These are phyloP conservation scores for Aphis craccivora DNA, from an alignment of 1,140 invertebrate species.

Conservation along the genomic window DNA sequence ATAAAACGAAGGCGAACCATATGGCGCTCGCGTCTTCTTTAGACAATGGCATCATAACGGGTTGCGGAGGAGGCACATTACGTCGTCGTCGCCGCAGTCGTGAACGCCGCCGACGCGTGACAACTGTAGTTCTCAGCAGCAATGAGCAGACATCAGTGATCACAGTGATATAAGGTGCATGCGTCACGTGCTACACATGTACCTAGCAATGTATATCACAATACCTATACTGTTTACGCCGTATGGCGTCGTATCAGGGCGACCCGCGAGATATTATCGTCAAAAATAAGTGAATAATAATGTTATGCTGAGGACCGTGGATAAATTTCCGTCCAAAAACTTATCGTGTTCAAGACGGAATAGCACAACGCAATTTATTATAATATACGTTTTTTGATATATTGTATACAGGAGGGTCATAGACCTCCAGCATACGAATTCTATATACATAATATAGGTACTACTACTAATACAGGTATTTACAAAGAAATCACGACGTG, in stretches of 20 bases:
- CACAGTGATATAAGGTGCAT: not conserved
- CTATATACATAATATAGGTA: not conserved
- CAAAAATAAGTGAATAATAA: not conserved
- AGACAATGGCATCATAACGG: not conserved
- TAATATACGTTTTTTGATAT: not conserved
- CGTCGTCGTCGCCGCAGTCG: not conserved
- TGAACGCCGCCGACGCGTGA: constrained; percentile 36
- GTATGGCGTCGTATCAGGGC: not conserved
- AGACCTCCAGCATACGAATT: not conserved
- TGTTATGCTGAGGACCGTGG: not conserved
- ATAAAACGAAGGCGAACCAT: not conserved
- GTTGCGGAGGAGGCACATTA: not conserved
- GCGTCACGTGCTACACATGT: too few relatives aligned
- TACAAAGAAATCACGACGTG: constrained; percentile 30
- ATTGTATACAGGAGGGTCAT: not conserved
- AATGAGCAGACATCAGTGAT: not conserved
- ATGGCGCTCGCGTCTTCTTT: not conserved
- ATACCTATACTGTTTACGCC: not conserved
- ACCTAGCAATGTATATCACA: too few relatives aligned
- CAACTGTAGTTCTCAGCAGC: constrained; percentile 25
- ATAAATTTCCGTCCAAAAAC: not conserved
- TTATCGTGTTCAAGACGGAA: not conserved
- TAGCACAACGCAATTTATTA: not conserved
- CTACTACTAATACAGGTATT: not conserved
- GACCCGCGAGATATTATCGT: not conserved